Base-by-base conservation (phyloP, 2,888 invertebrate genomes). In the Lasioglossum calceatum region DNA sequence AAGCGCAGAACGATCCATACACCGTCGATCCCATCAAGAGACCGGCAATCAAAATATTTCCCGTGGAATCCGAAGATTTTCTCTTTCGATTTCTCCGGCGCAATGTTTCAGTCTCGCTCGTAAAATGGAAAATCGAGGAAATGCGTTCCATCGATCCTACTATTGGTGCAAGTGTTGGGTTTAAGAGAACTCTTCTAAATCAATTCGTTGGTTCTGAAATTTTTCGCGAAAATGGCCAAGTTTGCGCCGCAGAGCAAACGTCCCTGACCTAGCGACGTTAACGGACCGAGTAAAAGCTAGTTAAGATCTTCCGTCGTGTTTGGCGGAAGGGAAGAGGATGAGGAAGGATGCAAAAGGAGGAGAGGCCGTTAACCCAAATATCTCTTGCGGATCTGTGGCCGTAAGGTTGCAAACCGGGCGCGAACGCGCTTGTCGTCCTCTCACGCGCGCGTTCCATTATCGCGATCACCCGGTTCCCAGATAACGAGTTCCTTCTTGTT, bases 381-480 rank as follows among this genome's bases (percentile, higher is more conserved):
- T 42, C 42, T 71, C 42, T 7, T 19, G 32, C 39, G 23, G 42
- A 71, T 42, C 39, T 42, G 71, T 16, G 23, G 32, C 70, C 36
- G 32, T 39, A 70, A 39, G 70, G 70, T 70, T 70, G 19, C 36
- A 67, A 32, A 67, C 70, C 19, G 19, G 67, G 61, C 27, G 61
- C 61, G 61, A 61, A 61, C 27, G 27, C n/a, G n/a, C 61, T 36
- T 32, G 67, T 32, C 82, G 77, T 81, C 86, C 87, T 86, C 89
- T 89, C 88, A 85, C 72, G 86, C 86, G 81, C 61, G 72, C 32
- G 67, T 47, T 36, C 82, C 81, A 87, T 89, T 86, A 89, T 88
- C 88, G 70, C 79, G 85, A 89, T 88, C 89, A 87, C 87, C 89
- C 85, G 86, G 92, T 92, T 93, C 92, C 82, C 86, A 87, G 86